Base-by-base conservation (phyloP, 1,140 invertebrate genomes). In the Leptonema lineaticorne region DNA sequence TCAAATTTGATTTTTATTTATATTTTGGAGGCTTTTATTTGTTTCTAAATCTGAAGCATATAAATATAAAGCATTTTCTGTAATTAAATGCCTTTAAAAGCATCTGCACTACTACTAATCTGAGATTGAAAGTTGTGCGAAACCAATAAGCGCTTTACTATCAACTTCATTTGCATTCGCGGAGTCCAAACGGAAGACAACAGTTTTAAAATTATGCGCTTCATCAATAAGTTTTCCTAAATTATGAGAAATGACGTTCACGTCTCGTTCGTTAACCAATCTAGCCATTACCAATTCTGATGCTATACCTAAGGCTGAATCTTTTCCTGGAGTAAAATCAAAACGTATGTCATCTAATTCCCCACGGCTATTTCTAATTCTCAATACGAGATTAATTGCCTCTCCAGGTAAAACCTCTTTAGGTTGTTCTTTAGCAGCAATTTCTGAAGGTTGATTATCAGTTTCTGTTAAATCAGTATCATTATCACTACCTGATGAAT, bases 331-430 rank as follows among this genome's bases (percentile, higher is more conserved):
- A 2, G 92, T 89, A 80, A 94, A 99, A 78, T 99, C 95, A 79
- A 99, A 99, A 74, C 95, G 88, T 72, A 99, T 99, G 77, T 99
- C 97, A 80, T 99, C 98, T 33, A 99, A 80, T 81, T 98, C 96
- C 67, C 91, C 84, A 73, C 90, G 91, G 45, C 91, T 85, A 83
- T 99, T 99, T 72, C 78, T 79, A 73, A 58, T 66, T 28, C 50
- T 37, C 20, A 56, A 26, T 14, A 57, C 50, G 11, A 66, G 50
- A 28, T 57, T 58, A 22, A 56, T 66, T n/a, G 53, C 33, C 29
- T 45, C 53, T 20, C 24, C 37, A 27, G 22, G 28, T 2, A 26
- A n/a, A 1, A 29, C 16, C 20, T 63, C 30, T 4, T 16, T 48
- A 5, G n/a, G 5, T 8, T 33, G 29, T 16, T 30, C 37, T 5